Percentiles rank a stretch among this genome's conserved stretches.
These are phyloP conservation scores for Drusus annulatus DNA, from an alignment of 1,140 invertebrate genomes.

Conservation along the genomic window DNA sequence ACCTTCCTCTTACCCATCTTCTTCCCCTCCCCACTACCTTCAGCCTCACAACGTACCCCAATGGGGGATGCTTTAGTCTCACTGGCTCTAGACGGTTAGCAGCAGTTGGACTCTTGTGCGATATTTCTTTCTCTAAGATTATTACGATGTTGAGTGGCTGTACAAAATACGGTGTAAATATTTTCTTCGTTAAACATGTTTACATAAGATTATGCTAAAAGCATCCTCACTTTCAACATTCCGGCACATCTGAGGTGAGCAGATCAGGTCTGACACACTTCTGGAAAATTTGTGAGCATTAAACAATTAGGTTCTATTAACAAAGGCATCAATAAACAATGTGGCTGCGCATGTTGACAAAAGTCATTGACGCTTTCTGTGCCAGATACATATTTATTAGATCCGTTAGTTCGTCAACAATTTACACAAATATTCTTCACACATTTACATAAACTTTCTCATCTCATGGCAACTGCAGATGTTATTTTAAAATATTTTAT, in stretches of 20 bases:
- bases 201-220: background rate
- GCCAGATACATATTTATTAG: background rate
- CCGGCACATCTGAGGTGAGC: background rate
- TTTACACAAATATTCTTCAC: background rate
- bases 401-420: background rate
- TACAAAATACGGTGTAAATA: too few species aligned
- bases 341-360: background rate
- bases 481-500: too few species aligned
- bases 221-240: background rate
- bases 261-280: background rate
- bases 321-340: background rate
- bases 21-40: too few species aligned
- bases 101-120: too few species aligned
- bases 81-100: too few species aligned
- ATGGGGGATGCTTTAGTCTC: too few species aligned
- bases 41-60: too few species aligned
- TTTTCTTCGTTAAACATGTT: too few species aligned
- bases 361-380: slow-evolving; percentile 21
- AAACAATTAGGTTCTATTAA: background rate
- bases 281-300: background rate
- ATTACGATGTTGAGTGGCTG: too few species aligned
- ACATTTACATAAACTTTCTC: background rate
- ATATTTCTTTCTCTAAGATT: too few species aligned
- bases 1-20: too few species aligned
- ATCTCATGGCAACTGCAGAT: background rate